phyloP scores from a whole-genome alignment of 2,888 invertebrate species.

The Salpingus planirostris region DNA sequence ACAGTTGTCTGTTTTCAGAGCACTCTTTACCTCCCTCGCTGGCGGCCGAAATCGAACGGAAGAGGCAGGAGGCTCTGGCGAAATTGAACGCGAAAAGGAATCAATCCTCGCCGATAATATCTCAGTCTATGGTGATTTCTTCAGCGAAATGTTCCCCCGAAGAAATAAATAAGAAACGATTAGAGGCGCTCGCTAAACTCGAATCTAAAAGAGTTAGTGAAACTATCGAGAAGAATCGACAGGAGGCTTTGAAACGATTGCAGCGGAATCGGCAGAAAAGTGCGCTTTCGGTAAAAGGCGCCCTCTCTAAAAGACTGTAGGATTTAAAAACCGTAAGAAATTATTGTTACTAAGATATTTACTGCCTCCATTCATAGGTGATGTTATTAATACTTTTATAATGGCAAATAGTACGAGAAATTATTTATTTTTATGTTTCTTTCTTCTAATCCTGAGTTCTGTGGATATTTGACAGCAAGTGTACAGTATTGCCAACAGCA shows the following conservation, averaged over 20 bases:
- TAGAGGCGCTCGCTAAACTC: conserved; percentile 40
- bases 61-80: conserved; percentile 51
- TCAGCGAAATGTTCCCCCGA: conserved; percentile 23
- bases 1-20: too few relatives aligned
- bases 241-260: conserved; percentile 34
- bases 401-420: too few relatives aligned
- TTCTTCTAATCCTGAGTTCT: conserved; percentile 33
- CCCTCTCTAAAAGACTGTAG: conserved; percentile 18
- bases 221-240: conserved; percentile 35
- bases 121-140: conserved; percentile 9
- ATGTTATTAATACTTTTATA: too few relatives aligned
- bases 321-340: too few relatives aligned
- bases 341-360: background rate
- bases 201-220: conserved; percentile 34
- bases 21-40: too few relatives aligned
- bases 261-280: conserved; percentile 29
- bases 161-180: conserved; percentile 43
- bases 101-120: conserved; percentile 4
- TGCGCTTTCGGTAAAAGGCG: conserved; percentile 18
- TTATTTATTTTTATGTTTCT: conserved; percentile 3
- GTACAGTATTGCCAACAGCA: too few relatives aligned
- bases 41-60: conserved; percentile 55
- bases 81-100: conserved; percentile 47
- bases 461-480: conserved; percentile 50
- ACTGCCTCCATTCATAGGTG: too few relatives aligned